A percentile compares a stretch with the other conserved stretches of the same genome.
These are phyloP conservation scores for Eremophila alpestris DNA, from an alignment of 2,797 vertebrate species.

Conservation along the genomic window DNA sequence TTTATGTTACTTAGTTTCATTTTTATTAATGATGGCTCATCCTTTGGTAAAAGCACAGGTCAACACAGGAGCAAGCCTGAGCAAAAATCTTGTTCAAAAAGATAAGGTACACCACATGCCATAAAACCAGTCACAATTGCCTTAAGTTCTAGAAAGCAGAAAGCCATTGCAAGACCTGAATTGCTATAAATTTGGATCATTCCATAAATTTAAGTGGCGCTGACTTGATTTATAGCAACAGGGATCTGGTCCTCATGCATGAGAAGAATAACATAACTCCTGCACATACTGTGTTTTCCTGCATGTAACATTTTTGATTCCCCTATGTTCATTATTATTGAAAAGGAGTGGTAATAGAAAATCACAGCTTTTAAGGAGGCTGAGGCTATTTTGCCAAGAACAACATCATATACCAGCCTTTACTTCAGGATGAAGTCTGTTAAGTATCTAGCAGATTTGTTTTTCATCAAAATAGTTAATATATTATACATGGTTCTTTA, in stretches of 20 bases:
- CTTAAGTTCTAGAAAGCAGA: background rate
- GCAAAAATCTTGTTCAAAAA: background rate
- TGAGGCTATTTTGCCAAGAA: conserved; percentile 25
- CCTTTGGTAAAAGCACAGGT: background rate
- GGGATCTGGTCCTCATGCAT: background rate
- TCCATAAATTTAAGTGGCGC: background rate
- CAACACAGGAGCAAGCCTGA: background rate
- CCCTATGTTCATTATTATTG: background rate
- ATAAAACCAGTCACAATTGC: background rate
- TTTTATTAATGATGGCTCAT: background rate
- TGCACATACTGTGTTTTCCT: background rate
- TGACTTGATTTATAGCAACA: background rate
- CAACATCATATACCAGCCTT: background rate
- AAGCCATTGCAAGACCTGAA: background rate
- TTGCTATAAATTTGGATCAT: background rate
- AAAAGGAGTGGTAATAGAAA: background rate
- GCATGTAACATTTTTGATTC: background rate
- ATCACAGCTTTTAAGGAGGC: background rate
- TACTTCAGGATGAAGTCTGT: background rate
- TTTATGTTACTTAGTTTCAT: background rate
- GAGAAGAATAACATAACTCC: background rate
- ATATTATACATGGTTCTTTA: background rate
- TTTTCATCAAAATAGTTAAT: conserved; percentile 50
- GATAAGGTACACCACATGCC: accelerated
- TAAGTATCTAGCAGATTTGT: conserved; percentile 31